phyloP scores from a whole-genome alignment of 2,113 vertebrate genomes.

The Daboia siamensis region DNA sequence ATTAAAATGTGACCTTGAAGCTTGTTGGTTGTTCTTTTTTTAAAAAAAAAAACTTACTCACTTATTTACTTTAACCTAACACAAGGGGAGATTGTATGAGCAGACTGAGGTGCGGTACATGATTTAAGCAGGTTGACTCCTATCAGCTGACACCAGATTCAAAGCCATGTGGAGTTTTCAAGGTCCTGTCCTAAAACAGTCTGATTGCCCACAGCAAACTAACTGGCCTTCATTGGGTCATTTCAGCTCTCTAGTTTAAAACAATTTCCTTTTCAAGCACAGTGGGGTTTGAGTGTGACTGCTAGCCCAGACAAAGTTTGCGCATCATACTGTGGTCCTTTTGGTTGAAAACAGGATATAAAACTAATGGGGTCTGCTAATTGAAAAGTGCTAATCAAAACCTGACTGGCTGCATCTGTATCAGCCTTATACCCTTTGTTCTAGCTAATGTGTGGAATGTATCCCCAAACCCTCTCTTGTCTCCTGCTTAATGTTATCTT shows the following conservation, averaged over 20 bases:
- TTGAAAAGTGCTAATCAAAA: neutral
- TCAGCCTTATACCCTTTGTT: accelerated
- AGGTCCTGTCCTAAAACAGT: neutral
- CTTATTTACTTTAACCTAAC: neutral
- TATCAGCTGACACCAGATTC: conserved; percentile 4
- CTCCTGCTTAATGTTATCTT: accelerated
- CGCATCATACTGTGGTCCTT: neutral
- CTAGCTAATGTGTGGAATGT: accelerated
- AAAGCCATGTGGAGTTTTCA: neutral
- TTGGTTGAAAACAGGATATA: neutral
- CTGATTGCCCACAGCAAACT: neutral
- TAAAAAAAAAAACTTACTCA: neutral
- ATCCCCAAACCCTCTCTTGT: neutral
- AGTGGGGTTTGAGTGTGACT: neutral
- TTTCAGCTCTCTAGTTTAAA: neutral
- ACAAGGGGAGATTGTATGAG: too few species aligned
- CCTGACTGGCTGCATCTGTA: neutral
- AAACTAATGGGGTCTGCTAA: accelerated
- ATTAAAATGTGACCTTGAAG: conserved; percentile 11
- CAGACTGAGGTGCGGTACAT: neutral
- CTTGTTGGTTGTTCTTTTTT: neutral
- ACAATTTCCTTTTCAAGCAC: neutral
- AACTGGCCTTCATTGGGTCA: neutral
- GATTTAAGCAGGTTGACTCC: neutral
- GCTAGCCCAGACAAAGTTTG: neutral